Percentiles rank a stretch among this genome's conserved stretches.
Evolutionary conservation across 2,797 vertebrate species (phyloP).

Genomic region (Schizothorax lantsangensis): DNA sequence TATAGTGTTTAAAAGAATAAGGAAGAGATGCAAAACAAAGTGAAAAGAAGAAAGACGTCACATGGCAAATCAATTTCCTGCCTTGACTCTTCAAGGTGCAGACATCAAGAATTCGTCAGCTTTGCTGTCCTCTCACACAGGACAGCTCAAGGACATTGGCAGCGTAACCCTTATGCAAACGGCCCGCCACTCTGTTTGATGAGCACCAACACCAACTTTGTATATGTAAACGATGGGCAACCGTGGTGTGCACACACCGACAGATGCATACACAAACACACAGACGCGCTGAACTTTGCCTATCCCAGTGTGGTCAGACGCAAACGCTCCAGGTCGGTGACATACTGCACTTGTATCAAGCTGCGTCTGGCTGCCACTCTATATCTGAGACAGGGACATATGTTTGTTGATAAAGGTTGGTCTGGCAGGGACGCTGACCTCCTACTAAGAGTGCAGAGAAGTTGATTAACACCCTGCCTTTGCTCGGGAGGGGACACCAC

Average conservation of each 20-base stretch:
- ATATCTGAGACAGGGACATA: constrained; percentile 56
- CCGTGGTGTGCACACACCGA: constrained; percentile 52
- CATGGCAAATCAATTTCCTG: constrained; percentile 15
- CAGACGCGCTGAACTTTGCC: constrained; percentile 30
- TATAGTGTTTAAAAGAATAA: background rate
- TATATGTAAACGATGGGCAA: constrained; percentile 78
- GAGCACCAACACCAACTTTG: constrained; percentile 79
- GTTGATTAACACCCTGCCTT: constrained; percentile 74
- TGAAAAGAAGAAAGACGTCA: constrained; percentile 5
- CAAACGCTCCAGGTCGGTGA: constrained; percentile 46
- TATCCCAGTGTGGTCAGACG: constrained; percentile 37
- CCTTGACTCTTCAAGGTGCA: constrained; percentile 11
- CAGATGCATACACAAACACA: constrained; percentile 28
- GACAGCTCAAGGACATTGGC: constrained; percentile 75
- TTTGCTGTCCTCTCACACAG: constrained; percentile 47
- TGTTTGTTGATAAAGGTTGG: constrained; percentile 65
- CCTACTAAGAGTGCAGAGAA: constrained; percentile 71
- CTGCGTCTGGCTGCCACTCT: constrained; percentile 44
- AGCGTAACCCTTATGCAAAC: constrained; percentile 80
- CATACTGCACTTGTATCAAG: constrained; percentile 28
- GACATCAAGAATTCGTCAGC: constrained; percentile 24
- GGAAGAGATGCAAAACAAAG: background rate
- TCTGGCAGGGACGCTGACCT: constrained; percentile 54
- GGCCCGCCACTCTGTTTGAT: constrained; percentile 78
- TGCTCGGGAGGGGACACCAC: constrained; percentile 62